These are phyloP conservation scores for Lanius collurio DNA, from an alignment of 2,113 vertebrate species.

Conservation along the genomic window DNA sequence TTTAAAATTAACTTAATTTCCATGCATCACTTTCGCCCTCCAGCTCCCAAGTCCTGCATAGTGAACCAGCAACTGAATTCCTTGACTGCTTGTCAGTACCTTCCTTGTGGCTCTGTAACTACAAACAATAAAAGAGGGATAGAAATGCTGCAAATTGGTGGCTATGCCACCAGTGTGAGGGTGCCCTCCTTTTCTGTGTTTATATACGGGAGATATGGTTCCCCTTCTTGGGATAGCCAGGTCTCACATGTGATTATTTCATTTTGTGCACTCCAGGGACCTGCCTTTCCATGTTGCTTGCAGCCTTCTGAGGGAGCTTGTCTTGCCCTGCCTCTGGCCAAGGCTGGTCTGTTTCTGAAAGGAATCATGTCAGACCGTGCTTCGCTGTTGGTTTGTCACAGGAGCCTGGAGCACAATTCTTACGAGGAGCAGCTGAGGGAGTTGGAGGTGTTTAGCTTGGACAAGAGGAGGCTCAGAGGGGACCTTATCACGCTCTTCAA, in stretches of 20 bases:
- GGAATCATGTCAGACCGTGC: neutral
- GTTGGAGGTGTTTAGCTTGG: neutral
- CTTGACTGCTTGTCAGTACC: constrained; percentile 3
- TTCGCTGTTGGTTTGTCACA: fast-evolving
- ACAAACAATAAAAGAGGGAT: neutral
- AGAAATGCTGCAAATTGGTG: neutral
- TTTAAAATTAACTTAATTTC: constrained; percentile 58
- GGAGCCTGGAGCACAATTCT: neutral
- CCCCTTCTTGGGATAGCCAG: fast-evolving
- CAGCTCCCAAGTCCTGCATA: constrained; percentile 17
- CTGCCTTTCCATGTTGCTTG: neutral
- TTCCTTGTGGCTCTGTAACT: neutral
- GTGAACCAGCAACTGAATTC: constrained; percentile 8
- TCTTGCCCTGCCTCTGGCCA: neutral
- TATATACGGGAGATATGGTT: fast-evolving
- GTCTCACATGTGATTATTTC: neutral
- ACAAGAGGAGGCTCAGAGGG: neutral
- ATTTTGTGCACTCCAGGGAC: fast-evolving
- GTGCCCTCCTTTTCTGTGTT: neutral
- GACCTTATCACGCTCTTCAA: neutral
- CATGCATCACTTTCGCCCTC: constrained; percentile 62
- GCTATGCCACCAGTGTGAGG: neutral
- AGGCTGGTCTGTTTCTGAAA: neutral
- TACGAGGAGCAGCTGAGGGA: neutral
- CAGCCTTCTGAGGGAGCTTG: neutral